These are phyloP conservation scores for Bufo bufo DNA, from an alignment of 2,113 vertebrate species.

Conservation along the genomic window DNA sequence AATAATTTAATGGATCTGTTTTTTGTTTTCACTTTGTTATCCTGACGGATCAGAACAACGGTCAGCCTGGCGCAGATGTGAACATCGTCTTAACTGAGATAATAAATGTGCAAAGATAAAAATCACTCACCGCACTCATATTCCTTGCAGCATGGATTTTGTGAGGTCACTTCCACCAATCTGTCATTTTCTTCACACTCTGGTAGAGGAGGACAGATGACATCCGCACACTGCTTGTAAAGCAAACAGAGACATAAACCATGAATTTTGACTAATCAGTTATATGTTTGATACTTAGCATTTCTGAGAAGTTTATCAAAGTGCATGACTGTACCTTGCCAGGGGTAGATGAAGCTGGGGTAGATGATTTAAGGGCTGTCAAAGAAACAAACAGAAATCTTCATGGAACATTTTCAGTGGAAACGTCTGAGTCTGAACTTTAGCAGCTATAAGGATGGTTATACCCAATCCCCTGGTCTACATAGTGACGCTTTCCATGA, in stretches of 20 bases:
- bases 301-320: neutral
- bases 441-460: neutral
- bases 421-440: neutral
- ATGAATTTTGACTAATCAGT: neutral
- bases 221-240: neutral
- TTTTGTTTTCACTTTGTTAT: too few species aligned
- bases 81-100: too few species aligned
- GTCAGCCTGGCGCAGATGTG: too few species aligned
- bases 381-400: neutral
- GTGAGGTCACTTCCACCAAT: neutral
- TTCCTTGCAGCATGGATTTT: neutral
- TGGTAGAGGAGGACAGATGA: neutral
- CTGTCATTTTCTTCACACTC: neutral
- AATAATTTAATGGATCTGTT: too few species aligned
- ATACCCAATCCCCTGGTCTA: neutral
- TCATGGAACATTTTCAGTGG: neutral
- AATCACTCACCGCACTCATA: slow-evolving; percentile 19
- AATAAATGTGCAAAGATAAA: neutral
- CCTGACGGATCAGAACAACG: too few species aligned
- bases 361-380: neutral
- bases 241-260: neutral
- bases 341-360: neutral
- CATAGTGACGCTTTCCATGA: neutral
- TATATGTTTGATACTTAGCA: neutral
- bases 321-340: neutral